Base-by-base conservation (phyloP, 2,888 invertebrate species). In the Hydrotaea diabolus region DNA sequence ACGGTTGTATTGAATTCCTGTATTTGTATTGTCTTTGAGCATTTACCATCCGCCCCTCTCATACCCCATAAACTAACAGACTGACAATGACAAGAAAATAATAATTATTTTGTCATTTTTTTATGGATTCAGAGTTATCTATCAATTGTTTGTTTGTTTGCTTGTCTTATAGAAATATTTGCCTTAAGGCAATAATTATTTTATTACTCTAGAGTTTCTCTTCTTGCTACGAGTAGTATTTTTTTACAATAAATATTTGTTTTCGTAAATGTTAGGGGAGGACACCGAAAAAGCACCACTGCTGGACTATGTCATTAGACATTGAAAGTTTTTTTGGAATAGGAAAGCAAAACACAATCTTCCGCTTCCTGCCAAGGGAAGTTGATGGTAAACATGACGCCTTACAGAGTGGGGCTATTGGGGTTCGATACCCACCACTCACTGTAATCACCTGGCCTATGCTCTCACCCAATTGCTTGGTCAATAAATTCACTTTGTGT, bases 21-120 rank as follows among this genome's bases (percentile, higher is more conserved):
- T 49, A n/a, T 49, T 49, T 49, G n/a, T 49, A 49, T 13, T 8
- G 13, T 49, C 49, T 4, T 49, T 13, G 15, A n/a, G 8, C n/a
- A 49, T 15, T 49, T 49, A 7, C 49, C 7, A 7, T 13, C n/a
- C 13, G 11, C 43, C 13, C n/a, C 2, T 13, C 49, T 49, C n/a
- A 49, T 55, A 21, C n/a, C 21, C 59, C 21, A 11, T 26, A 26
- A 59, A 26, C 26, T 0, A 13, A 59, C 59, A 2, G 59, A 59
- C 59, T 2, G n/a, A 49, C 59, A 55, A 21, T 26, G 49, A 74
- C 78, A 71, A 46, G 53, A 19, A 72, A 62, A 75, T 71, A 46
- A 82, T 78, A 76, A 79, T 79, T 82, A 79, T 82, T 82, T 72
- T 64, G 78, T 79, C 59, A 71, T 69, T 59, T 62, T 62, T 80